phyloP scores from a whole-genome alignment of 2,888 invertebrate species.

The Cerceris rybyensis region DNA sequence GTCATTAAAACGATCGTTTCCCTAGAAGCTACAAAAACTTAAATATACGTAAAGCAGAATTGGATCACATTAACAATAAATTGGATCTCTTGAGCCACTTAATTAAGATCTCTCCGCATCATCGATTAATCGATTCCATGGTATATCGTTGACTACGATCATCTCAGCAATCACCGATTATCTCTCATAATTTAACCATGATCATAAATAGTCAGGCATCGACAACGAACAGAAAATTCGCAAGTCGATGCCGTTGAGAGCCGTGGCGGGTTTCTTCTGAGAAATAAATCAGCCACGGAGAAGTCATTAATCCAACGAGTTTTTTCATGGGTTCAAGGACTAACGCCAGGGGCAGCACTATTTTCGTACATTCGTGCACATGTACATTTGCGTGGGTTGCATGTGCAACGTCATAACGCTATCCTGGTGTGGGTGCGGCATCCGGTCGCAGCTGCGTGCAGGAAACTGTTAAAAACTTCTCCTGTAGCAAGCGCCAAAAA shows the following conservation, averaged over 20 bases:
- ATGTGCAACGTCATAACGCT: conserved; percentile 63
- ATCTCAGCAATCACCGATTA: too few species aligned
- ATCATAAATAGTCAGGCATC: conserved; percentile 17
- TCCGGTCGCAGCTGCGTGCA: conserved; percentile 72
- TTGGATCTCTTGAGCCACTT: too few species aligned
- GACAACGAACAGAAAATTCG: conserved; percentile 45
- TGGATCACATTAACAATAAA: too few species aligned
- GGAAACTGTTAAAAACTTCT: conserved; percentile 72
- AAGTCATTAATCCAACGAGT: conserved; percentile 59
- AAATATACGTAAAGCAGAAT: too few species aligned
- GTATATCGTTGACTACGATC: too few species aligned
- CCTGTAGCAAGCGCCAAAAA: conserved; percentile 31
- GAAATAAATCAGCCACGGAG: conserved; percentile 53
- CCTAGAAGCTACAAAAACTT: too few species aligned
- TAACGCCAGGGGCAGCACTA: conserved; percentile 62
- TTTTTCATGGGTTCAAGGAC: conserved; percentile 69
- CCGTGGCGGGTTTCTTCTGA: conserved; percentile 16
- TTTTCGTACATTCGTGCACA: conserved; percentile 66
- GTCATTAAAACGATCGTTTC: too few species aligned
- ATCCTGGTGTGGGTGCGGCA: conserved; percentile 65
- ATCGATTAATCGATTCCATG: too few species aligned
- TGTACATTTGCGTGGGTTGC: conserved; percentile 65
- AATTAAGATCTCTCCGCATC: too few species aligned
- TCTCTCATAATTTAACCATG: conserved; percentile 5
- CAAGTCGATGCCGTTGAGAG: conserved; percentile 16